Evolutionary conservation across 2,888 invertebrate genomes (phyloP).

Genomic region (Notodromas monacha): DNA sequence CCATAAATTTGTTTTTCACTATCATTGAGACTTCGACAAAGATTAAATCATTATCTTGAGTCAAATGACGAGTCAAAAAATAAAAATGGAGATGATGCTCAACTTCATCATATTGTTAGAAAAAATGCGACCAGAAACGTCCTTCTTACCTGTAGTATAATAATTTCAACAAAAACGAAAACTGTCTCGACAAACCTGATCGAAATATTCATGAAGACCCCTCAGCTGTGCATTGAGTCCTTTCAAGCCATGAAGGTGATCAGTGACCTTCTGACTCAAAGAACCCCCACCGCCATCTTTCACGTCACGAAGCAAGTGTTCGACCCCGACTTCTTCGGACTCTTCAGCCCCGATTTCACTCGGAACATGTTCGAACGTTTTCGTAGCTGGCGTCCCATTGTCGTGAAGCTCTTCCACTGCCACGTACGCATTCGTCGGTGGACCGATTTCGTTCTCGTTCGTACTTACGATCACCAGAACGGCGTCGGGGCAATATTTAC

Average conservation of each 20-base stretch:
- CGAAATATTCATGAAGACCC: constrained; percentile 68
- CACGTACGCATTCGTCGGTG: constrained; percentile 94
- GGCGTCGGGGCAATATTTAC: constrained; percentile 83
- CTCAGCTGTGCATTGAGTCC: constrained; percentile 69
- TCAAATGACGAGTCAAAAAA: too few relatives aligned
- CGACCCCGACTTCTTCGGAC: constrained; percentile 97
- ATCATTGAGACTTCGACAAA: too few relatives aligned
- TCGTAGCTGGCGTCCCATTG: constrained; percentile 91
- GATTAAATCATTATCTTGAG: too few relatives aligned
- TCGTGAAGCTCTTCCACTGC: constrained; percentile 98
- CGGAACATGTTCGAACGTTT: constrained; percentile 95
- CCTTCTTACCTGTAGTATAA: too few relatives aligned
- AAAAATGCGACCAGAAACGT: too few relatives aligned
- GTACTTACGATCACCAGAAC: constrained; percentile 98
- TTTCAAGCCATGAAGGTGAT: constrained; percentile 73
- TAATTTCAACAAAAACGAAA: too few relatives aligned
- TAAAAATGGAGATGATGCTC: too few relatives aligned
- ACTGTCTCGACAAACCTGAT: too few relatives aligned
- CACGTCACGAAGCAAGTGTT: constrained; percentile 76
- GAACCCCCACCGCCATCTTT: constrained; percentile 90
- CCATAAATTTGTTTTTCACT: too few relatives aligned
- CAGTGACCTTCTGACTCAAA: constrained; percentile 81
- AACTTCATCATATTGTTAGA: too few relatives aligned
- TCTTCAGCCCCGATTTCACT: constrained; percentile 99
- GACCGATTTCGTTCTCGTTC: constrained; percentile 76